phyloP scores from a whole-genome alignment of 2,888 invertebrate species.

The Patella caerulea region DNA sequence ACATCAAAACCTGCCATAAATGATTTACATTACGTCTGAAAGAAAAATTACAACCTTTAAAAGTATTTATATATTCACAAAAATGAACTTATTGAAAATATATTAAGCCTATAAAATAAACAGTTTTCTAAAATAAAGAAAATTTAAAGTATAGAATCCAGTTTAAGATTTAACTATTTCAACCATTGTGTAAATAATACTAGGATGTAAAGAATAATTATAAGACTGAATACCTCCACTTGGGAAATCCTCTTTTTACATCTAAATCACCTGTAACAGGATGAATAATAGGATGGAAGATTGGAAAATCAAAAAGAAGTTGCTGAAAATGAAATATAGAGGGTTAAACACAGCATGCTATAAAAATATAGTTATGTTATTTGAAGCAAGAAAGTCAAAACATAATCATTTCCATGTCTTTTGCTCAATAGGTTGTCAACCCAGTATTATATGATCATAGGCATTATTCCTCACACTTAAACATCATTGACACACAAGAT shows the following conservation, averaged over 20 bases:
- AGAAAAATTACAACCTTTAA: slow-evolving; percentile 8
- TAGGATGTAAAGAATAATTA: too few relatives aligned
- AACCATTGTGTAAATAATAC: too few relatives aligned
- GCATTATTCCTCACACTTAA: too few relatives aligned
- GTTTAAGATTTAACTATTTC: too few relatives aligned
- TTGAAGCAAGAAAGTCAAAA: too few relatives aligned
- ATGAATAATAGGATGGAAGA: slow-evolving; percentile 90
- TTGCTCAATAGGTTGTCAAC: too few relatives aligned
- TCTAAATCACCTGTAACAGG: slow-evolving; percentile 84
- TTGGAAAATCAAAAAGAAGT: slow-evolving; percentile 85
- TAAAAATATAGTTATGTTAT: too few relatives aligned
- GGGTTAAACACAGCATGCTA: background rate
- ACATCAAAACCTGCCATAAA: slow-evolving; percentile 91
- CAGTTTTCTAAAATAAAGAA: background rate
- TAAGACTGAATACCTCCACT: slow-evolving; percentile 78
- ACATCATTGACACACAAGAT: too few relatives aligned
- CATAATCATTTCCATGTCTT: too few relatives aligned
- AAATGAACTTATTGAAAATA: slow-evolving; percentile 3
- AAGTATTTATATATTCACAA: background rate
- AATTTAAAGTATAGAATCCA: too few relatives aligned
- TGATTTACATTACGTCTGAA: slow-evolving; percentile 81
- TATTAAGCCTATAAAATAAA: background rate
- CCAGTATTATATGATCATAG: too few relatives aligned
- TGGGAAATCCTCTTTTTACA: slow-evolving; percentile 84
- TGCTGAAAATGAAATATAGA: slow-evolving; percentile 75